phyloP scores from a whole-genome alignment of 2,797 vertebrate genomes.

The Florisuga fusca region DNA sequence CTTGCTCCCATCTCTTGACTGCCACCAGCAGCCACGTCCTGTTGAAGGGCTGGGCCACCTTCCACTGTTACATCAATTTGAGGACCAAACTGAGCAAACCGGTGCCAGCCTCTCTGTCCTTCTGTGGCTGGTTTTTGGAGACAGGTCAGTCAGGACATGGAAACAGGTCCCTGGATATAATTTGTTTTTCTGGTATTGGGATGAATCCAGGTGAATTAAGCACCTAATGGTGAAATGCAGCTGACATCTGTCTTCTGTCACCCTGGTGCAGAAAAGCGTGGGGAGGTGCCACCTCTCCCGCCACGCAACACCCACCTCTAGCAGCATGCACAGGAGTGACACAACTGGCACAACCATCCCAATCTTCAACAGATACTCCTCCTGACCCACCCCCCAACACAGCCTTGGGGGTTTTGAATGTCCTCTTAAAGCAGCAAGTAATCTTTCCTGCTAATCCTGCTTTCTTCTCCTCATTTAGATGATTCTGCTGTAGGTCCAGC shows the following conservation, averaged over 20 bases:
- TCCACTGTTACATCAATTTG: neutral
- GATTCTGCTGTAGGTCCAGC: neutral
- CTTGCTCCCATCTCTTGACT: neutral
- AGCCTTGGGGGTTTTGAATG: neutral
- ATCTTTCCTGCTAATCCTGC: neutral
- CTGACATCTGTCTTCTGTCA: neutral
- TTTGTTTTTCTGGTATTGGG: neutral
- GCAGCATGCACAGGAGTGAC: neutral
- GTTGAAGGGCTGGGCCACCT: neutral
- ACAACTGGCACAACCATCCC: neutral
- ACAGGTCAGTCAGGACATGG: neutral
- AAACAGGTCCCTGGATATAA: neutral
- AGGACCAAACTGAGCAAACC: neutral
- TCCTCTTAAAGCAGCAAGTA: neutral
- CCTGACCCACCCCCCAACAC: neutral
- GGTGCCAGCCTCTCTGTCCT: neutral
- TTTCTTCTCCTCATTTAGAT: neutral
- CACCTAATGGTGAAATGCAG: neutral
- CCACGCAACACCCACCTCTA: neutral
- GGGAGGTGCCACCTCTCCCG: neutral
- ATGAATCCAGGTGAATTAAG: neutral
- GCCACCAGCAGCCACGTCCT: rapidly evolving
- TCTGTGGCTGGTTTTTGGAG: neutral
- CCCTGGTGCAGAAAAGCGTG: neutral
- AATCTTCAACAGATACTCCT: neutral